Conservation (phyloP, 2,113 vertebrate species). For the Pampusana beccarii region DNA sequence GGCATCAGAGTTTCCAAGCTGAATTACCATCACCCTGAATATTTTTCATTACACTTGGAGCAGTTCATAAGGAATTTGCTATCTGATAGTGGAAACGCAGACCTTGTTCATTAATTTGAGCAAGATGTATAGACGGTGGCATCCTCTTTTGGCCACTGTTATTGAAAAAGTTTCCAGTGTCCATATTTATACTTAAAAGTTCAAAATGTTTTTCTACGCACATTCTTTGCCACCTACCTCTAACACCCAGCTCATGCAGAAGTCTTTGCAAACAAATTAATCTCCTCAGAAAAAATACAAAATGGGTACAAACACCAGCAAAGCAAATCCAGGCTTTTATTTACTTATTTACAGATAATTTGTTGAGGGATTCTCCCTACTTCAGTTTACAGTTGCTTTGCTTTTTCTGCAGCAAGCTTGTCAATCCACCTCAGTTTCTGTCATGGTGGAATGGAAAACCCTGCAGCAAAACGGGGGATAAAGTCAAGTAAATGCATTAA, state of each 20-base stretch:
- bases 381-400: conserved; percentile 5
- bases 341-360: conserved; percentile 20
- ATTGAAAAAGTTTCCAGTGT: not conserved
- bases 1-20: not conserved
- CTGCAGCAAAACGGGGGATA: not conserved
- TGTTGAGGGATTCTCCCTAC: conserved; percentile 8
- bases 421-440: not conserved
- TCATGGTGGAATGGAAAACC: not conserved
- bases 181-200: not conserved
- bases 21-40: not conserved
- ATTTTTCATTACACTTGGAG: not conserved
- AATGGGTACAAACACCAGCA: not conserved
- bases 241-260: not conserved
- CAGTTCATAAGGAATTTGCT: not conserved
- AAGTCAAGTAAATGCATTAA: not conserved
- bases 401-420: not conserved
- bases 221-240: not conserved
- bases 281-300: not conserved
- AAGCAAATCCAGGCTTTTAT: not conserved
- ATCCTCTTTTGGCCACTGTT: not conserved
- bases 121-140: not conserved
- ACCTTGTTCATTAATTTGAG: not conserved
- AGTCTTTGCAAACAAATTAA: not conserved
- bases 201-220: not conserved
- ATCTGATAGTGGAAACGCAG: not conserved